Evolutionary conservation across 1,140 invertebrate species (phyloP), one percentile per base, ranked within the genome.

Genomic region (Drosophila santomea): DNA sequence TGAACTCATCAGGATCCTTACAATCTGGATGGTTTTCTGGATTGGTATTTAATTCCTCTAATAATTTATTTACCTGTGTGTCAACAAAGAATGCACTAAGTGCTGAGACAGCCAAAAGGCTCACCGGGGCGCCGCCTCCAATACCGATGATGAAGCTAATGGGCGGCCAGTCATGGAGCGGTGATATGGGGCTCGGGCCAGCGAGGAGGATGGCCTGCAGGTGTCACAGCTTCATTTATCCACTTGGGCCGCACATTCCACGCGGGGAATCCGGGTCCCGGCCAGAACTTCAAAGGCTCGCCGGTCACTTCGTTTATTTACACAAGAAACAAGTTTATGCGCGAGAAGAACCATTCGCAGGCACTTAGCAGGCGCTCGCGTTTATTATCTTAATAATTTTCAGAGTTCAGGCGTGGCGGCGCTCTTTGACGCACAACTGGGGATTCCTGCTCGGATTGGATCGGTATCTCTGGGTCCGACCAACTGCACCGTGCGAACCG

Each of bases 331-430:
- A 83, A 88, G 79, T 89, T 88, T 88, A 88, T 83, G 75, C 59
- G 63, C 63, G 67, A 17, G 36, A 52, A 44, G 35, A 43, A 54
- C 59, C 57, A 68, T 78, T 64, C 62, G 60, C 81, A 86, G 78
- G 63, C 81, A 85, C 82, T 86, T 85, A 67, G 86, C 81, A 86
- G 81, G 74, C 61, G 82, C 82, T 81, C 47, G 35, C 80, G 82
- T 85, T 85, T 85, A 85, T 85, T 85, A 85, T 85, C 81, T 85
- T 71, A 85, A 85, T 85, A 88, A 88, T 85, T 85, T 56, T 45
- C 60, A 61, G 60, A 74, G 60, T 67, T 83, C 20, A 52, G 50
- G 66, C 59, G 62, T 72, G 10, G 41, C 59, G 62, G 76, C 12
- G 41, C 78, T 74, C 83, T 85, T 86, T 85, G 81, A 86, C 78